Conservation (phyloP, 1,140 invertebrate genomes). For the Drosophila triauraria region DNA sequence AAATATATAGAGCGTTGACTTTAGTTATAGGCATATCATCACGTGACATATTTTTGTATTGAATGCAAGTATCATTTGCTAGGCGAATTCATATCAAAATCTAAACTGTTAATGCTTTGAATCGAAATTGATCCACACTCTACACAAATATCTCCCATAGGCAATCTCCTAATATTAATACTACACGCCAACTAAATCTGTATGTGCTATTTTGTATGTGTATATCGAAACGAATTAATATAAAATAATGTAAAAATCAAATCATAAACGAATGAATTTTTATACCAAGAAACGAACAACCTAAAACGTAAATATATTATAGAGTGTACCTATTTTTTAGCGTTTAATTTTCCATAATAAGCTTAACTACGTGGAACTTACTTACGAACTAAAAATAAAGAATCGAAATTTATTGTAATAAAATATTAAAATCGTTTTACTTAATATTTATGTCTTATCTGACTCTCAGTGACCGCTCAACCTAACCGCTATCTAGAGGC, state of each 20-base stretch:
- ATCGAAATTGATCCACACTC: conserved; percentile 34
- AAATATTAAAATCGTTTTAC: background rate
- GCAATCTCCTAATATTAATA: conserved; percentile 65
- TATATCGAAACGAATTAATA: conserved; percentile 33
- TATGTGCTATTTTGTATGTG: conserved; percentile 64
- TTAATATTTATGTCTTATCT: background rate
- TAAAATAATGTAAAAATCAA: conserved; percentile 41
- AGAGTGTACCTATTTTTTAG: conserved; percentile 64
- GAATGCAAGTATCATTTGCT: conserved; percentile 65
- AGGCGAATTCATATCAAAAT: conserved; percentile 70
- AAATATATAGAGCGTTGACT: conserved; percentile 68
- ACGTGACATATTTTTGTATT: conserved; percentile 69
- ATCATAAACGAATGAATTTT: conserved; percentile 57
- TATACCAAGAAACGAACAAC: conserved; percentile 67
- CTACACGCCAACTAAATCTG: conserved; percentile 54
- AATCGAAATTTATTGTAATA: conserved; percentile 47
- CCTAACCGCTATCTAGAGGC: too few relatives aligned
- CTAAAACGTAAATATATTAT: conserved; percentile 28
- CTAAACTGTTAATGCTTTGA: conserved; percentile 40
- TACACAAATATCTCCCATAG: conserved; percentile 60
- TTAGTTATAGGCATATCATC: conserved; percentile 77
- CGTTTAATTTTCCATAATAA: conserved; percentile 49
- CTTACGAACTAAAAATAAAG: conserved; percentile 46
- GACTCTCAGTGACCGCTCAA: too few relatives aligned
- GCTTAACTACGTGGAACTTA: conserved; percentile 46